Evolutionary conservation across 2,113 vertebrate species (phyloP), one percentile per base, ranked within the genome.

Genomic region (Corythaeola cristata): DNA sequence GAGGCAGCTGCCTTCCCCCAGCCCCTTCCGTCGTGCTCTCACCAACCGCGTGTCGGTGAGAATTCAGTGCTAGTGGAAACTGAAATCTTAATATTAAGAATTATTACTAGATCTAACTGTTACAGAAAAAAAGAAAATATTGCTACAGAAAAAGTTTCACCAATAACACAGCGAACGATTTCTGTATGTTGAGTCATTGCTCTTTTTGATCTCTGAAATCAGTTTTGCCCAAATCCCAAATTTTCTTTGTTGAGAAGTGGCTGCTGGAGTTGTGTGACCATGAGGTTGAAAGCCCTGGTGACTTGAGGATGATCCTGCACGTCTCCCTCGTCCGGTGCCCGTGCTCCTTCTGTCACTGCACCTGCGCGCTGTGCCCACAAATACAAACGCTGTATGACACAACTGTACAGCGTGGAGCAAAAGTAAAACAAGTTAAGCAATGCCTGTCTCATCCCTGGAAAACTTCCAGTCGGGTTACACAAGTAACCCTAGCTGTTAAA

Each of bases 21-120:
- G 76, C 50, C 49, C 66, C 79, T 64, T 74, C 82, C 6, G 0
- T 9, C 3, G 0, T 3, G 1, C 35, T 76, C 12, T 23, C 53
- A 53, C 58, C 76, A 45, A 10, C 35, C 52, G 3, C n/a, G 0
- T 2, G 20, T 12, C 18, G 47, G 12, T 45, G 72, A 64, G 63
- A 63, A 24, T 13, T 64, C 8, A 49, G 35, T 14, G 16, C 50
- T 28, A 24, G 13, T 14, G 50, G 55, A 37, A 87, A n/a, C 21
- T 23, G 16, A 16, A 63, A 60, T 64, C 62, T 21, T 19, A 39
- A 39, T 39, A 39, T 39, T 39, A 39, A 91, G 62, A 60, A 9
- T 24, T 64, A 16, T 12, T 49, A 6, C 39, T 55, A 21, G n/a
- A 37, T 18, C 15, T 32, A 35, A 20, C 37, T 62, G 44, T 19